Evolutionary conservation across 2,113 vertebrate genomes (phyloP).

Genomic region (Phylloscopus whistleri): DNA sequence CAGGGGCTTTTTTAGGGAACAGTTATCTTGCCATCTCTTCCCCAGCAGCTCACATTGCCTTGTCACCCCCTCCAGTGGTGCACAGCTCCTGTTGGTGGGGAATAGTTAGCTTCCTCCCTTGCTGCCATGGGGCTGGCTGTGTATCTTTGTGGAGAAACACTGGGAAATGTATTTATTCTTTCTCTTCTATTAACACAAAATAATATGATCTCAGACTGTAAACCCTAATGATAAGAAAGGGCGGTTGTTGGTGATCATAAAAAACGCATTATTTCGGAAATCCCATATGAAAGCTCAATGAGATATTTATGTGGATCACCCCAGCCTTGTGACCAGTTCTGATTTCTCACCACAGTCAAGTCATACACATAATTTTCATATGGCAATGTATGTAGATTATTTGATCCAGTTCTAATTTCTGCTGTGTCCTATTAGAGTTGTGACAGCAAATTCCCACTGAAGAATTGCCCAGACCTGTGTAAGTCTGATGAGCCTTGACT

Average conservation of each 20-base stretch:
- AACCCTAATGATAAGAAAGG: neutral
- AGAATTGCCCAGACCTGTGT: neutral
- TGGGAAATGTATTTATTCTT: neutral
- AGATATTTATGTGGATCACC: neutral
- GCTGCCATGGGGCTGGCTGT: neutral
- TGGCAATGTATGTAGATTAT: neutral
- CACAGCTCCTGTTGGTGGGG: neutral
- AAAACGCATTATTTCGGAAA: neutral
- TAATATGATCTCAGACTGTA: neutral
- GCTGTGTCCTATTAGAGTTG: neutral
- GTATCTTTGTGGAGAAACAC: neutral
- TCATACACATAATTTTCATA: neutral
- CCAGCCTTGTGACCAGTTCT: neutral
- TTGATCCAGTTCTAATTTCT: slow-evolving; percentile 24
- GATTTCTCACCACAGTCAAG: neutral
- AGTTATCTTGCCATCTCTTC: neutral
- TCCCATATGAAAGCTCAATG: neutral
- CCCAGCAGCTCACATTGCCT: neutral
- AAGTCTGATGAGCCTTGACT: slow-evolving; percentile 27
- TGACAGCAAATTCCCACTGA: neutral
- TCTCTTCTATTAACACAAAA: neutral
- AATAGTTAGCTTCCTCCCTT: neutral
- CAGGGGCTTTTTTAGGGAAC: neutral
- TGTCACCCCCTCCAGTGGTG: neutral
- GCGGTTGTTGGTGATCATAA: neutral